Conservation (phyloP, 2,888 invertebrate genomes). For the Ecliptopera silaceata region DNA sequence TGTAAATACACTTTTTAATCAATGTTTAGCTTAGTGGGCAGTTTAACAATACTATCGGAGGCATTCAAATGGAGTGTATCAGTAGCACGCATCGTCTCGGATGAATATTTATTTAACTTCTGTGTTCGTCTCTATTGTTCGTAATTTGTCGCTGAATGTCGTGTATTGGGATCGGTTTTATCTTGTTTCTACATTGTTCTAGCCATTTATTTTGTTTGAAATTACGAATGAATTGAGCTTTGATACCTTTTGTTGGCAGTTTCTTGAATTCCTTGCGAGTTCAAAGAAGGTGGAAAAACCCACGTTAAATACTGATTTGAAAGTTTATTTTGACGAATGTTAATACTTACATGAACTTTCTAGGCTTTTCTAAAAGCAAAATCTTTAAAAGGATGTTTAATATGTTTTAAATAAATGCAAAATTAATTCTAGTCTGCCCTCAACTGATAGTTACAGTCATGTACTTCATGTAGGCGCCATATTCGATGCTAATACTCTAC, state of each 20-base stretch:
- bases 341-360: too few species aligned
- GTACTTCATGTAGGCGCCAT: conserved; percentile 45
- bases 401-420: conserved; percentile 13
- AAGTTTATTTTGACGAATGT: too few species aligned
- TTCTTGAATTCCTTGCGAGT: too few species aligned
- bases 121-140: conserved; percentile 65
- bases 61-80: conserved; percentile 76
- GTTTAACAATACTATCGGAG: conserved; percentile 74
- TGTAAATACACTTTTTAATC: conserved; percentile 78
- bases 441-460: conserved; percentile 28
- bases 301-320: too few species aligned
- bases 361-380: too few species aligned
- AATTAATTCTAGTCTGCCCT: conserved; percentile 27
- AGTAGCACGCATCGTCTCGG: conserved; percentile 63
- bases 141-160: conserved; percentile 60
- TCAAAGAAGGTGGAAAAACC: too few species aligned
- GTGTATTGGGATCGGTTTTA: conserved; percentile 3
- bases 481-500: conserved; percentile 50
- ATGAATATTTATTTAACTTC: conserved; percentile 77
- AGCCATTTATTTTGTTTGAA: neutral
- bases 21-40: conserved; percentile 61
- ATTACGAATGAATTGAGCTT: neutral
- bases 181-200: conserved; percentile 15
- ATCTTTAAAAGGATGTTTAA: too few species aligned
- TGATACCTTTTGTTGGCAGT: neutral